These are phyloP conservation scores for Brachionus plicatilis DNA, from an alignment of 1,140 invertebrate genomes.

Conservation along the genomic window DNA sequence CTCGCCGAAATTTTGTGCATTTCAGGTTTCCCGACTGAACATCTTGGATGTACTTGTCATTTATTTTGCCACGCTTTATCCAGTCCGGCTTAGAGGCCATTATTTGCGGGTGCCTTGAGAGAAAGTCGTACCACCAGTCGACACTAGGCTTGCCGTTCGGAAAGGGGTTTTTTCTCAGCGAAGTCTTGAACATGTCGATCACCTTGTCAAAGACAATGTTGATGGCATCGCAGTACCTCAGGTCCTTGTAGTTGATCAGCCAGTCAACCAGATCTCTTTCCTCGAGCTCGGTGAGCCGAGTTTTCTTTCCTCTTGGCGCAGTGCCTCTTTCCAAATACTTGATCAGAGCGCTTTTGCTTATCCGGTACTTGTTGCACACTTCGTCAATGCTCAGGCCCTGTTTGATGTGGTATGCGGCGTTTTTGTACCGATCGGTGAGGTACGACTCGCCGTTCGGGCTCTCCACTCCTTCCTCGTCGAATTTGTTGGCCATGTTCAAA, in stretches of 20 bases:
- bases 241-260: constrained; percentile 10
- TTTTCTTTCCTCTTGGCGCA: constrained; percentile 14
- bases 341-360: background rate
- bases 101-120: constrained; percentile 36
- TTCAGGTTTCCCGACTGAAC: constrained; percentile 32
- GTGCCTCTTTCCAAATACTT: constrained; percentile 20
- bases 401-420: constrained; percentile 27
- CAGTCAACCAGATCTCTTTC: constrained; percentile 30
- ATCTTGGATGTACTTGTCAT: constrained; percentile 36
- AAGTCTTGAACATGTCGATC: constrained; percentile 2
- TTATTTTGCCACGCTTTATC: constrained; percentile 37
- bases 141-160: constrained; percentile 10
- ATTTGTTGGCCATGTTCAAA: background rate
- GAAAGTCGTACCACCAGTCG: constrained; percentile 40
- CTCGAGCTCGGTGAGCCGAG: constrained; percentile 17
- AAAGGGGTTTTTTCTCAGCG: constrained; percentile 18
- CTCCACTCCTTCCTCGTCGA: background rate
- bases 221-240: constrained; percentile 34
- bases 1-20: constrained; percentile 34
- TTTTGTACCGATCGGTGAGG: constrained; percentile 12
- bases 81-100: constrained; percentile 39
- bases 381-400: constrained; percentile 33
- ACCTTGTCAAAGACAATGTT: constrained; percentile 28
- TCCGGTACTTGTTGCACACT: constrained; percentile 28
- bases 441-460: background rate